Evolutionary conservation across 1,140 invertebrate genomes (phyloP), one percentile per base, ranked within the genome.

Genomic region (Drosophila nebulosa): DNA sequence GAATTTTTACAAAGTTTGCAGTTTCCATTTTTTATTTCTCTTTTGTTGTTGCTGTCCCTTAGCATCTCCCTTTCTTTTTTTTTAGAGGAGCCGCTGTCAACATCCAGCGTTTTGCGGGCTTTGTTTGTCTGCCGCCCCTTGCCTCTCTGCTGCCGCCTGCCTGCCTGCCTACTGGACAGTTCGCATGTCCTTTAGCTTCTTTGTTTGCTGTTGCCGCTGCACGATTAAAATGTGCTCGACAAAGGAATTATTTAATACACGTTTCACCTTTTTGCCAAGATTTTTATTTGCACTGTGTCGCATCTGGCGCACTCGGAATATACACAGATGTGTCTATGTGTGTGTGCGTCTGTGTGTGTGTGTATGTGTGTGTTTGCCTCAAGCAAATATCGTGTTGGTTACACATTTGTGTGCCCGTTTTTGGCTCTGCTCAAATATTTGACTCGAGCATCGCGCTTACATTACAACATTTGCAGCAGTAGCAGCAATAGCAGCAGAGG

Each of bases 231-330:
- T 88, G 83, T 88, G 83, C 83, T 88, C 84, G 71, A 88, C 83
- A 88, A 88, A 88, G 83, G 83, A 88, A 88, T 88, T 88, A 88
- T 88, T 88, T 88, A 88, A 88, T 89, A 88, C 83, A 88, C 83
- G 83, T 88, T 88, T 88, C 69, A 88, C 83, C 83, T 86, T 86
- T 80, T 78, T 79, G 72, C 68, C 75, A 88, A 88, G 78, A 88
- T 79, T 88, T 88, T 81, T 88, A 88, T 88, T 88, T 88, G 75
- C 83, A 76, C 78, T 70, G 72, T 42, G 67, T 52, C 74, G 72
- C 83, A 79, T 78, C 64, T 75, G 83, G 66, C 55, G 64, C 52
- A 22, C 32, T 21, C n/a, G 16, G 4, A 22, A 30, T 32, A 50
- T 7, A 12, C 18, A 16, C 36, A 18, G 50, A 10, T 30, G 18